Base-by-base conservation (phyloP, 2,888 invertebrate genomes). In the Chromoteleia sp. region DNA sequence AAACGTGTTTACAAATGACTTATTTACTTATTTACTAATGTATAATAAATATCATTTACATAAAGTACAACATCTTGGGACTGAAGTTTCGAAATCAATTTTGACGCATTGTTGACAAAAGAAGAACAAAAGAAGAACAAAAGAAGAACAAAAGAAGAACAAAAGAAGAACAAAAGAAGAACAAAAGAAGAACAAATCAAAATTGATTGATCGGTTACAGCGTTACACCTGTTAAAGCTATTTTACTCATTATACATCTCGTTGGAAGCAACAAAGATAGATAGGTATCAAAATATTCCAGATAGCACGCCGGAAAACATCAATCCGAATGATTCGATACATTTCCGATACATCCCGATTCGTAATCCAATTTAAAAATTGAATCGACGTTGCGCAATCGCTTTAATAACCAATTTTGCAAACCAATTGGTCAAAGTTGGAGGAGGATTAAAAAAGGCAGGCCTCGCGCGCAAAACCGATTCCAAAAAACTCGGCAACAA, bases 71-170 rank as follows among this genome's bases (percentile, higher is more conserved):
- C n/a, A 33, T 25, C 39, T 21, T 21, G 12, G 33, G 36, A 14
- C 21, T 6, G 4, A 2, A 12, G 12, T 73, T 73, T 63, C 73
- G 45, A 73, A 73, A 61, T 63, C 61, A 56, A 36, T 48, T 54
- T 63, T 63, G 50, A 61, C 25, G 43, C 29, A 39, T 73, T 61
- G 73, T 63, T 73, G 73, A 73, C 73, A 73, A 73, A 73, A 73
- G 54, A 73, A 54, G 43, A 54, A 52, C 30, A 15, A 52, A 52
- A n/a, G n/a, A n/a, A n/a, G n/a, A n/a, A n/a, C n/a, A n/a, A n/a
- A n/a, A n/a, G n/a, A n/a, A n/a, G n/a, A n/a, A n/a, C n/a, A n/a
- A n/a, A n/a, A n/a, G n/a, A n/a, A n/a, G n/a, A n/a, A n/a, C n/a
- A n/a, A n/a, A n/a, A n/a, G n/a, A n/a, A n/a, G n/a, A n/a, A n/a